Percentiles rank a stretch among this genome's conserved stretches.
These are phyloP conservation scores for Doryteuthis pealeii DNA, from an alignment of 1,140 invertebrate species.

Conservation along the genomic window DNA sequence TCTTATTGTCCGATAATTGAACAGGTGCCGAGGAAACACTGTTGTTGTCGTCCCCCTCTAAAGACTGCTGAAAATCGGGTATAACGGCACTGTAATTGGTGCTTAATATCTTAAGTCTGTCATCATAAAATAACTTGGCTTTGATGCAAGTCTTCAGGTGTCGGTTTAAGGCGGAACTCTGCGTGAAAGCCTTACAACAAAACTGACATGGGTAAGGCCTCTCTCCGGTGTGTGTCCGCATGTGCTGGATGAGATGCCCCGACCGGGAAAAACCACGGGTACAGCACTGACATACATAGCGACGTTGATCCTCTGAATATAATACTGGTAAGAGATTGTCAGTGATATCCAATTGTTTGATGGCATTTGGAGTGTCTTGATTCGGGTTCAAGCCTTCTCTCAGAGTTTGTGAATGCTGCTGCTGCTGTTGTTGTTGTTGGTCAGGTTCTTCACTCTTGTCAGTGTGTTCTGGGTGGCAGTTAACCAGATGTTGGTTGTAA, in stretches of 20 bases:
- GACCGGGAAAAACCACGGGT: neutral
- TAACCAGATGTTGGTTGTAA: neutral
- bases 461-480: neutral
- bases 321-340: neutral
- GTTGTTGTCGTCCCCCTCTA: neutral
- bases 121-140: neutral
- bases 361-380: too few species aligned
- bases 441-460: too few species aligned
- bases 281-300: constrained; percentile 1
- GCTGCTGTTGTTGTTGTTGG: too few species aligned
- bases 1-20: neutral
- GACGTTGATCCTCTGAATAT: neutral
- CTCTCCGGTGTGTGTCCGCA: neutral
- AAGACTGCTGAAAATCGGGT: too few species aligned
- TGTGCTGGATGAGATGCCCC: neutral
- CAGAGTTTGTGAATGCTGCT: too few species aligned
- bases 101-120: neutral
- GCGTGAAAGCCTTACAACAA: neutral
- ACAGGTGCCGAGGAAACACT: neutral
- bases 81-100: too few species aligned
- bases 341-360: neutral
- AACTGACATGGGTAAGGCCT: neutral
- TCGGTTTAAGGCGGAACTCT: neutral
- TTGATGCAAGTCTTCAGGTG: neutral
- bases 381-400: too few species aligned